These are phyloP conservation scores for Bemisia tabaci DNA, from an alignment of 1,140 invertebrate genomes.

Conservation along the genomic window DNA sequence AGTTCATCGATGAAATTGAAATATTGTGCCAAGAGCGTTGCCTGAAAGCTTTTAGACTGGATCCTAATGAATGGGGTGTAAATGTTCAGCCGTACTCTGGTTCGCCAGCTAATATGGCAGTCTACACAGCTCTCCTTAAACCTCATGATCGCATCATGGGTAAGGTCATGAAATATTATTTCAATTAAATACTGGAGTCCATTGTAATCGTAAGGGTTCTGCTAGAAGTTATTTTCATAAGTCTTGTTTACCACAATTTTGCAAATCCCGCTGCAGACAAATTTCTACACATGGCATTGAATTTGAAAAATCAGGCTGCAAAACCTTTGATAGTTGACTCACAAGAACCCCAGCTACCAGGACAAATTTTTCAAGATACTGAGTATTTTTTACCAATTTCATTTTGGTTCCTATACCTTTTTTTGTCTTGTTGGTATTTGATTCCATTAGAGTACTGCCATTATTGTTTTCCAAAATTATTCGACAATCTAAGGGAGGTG, in stretches of 20 bases:
- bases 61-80: slow-evolving; percentile 82
- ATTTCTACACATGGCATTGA: background rate
- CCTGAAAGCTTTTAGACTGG: slow-evolving; percentile 69
- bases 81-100: slow-evolving; percentile 98
- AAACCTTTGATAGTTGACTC: too few species aligned
- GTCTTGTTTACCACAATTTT: background rate
- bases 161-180: slow-evolving; percentile 16
- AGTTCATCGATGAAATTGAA: slow-evolving; percentile 92
- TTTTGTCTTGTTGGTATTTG: too few species aligned
- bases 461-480: too few species aligned
- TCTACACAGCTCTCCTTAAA: slow-evolving; percentile 71
- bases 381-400: too few species aligned
- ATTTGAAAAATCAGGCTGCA: too few species aligned
- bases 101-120: slow-evolving; percentile 95
- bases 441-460: too few species aligned
- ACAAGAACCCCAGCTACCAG: too few species aligned
- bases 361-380: too few species aligned
- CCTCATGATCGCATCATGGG: slow-evolving; percentile 96
- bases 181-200: background rate
- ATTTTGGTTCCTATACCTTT: too few species aligned
- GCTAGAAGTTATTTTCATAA: background rate
- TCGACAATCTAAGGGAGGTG: too few species aligned
- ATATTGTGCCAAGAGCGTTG: slow-evolving; percentile 72
- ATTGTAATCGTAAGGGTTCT: background rate
- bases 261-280: too few species aligned